Evolutionary conservation across 1,140 invertebrate genomes (phyloP).

Genomic region (Sycophaga agraensis): DNA sequence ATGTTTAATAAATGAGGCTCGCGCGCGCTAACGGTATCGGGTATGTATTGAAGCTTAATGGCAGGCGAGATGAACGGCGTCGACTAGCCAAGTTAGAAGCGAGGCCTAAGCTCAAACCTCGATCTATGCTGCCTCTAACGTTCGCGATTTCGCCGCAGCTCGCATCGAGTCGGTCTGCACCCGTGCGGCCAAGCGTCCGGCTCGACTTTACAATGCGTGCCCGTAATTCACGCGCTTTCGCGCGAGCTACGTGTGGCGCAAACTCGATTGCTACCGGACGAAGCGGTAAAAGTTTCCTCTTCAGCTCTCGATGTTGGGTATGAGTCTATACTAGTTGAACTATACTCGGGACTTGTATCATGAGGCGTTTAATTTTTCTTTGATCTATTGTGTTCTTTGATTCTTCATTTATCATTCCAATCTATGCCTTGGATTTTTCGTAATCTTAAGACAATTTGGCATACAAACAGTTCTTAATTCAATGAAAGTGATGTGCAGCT

Average conservation of each 20-base stretch:
- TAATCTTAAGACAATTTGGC: not conserved
- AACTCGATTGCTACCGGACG: not conserved
- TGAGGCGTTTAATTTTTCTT: not conserved
- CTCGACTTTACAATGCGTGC: too few species aligned
- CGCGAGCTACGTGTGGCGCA: not conserved
- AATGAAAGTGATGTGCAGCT: too few species aligned
- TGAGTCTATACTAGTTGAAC: not conserved
- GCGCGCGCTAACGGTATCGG: too few species aligned
- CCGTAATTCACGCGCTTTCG: not conserved
- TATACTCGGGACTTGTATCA: not conserved
- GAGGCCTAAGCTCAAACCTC: not conserved
- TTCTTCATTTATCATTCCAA: not conserved
- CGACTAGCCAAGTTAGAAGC: not conserved
- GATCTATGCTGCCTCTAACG: not conserved
- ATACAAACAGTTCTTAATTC: too few species aligned
- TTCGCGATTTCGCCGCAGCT: too few species aligned
- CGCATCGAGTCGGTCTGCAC: not conserved
- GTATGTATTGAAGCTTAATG: not conserved
- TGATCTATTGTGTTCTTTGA: not conserved
- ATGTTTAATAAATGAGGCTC: too few species aligned
- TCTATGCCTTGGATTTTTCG: not conserved
- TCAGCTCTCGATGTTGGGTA: not conserved
- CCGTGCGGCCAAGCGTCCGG: too few species aligned
- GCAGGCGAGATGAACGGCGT: not conserved
- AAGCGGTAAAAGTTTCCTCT: not conserved